A percentile compares a stretch with the other conserved stretches of the same genome.
Conservation (phyloP, 2,113 vertebrate species). For the Clupea harengus region DNA sequence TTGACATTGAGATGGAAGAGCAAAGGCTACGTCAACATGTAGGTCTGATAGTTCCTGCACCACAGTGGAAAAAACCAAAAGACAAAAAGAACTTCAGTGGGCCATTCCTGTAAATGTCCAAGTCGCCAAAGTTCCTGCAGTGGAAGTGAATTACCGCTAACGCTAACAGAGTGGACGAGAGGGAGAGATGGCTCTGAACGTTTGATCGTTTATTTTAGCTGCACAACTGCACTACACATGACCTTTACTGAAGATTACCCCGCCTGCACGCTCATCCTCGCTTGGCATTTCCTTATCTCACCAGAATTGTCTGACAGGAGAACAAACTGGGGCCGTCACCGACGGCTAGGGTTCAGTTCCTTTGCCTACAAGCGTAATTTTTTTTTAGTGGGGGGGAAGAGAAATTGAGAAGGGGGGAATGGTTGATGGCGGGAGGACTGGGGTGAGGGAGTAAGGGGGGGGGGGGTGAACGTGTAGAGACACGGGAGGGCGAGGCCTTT, state of each 20-base stretch:
- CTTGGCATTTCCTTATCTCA: slow-evolving; percentile 3
- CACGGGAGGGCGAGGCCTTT: neutral
- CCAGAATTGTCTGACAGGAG: neutral
- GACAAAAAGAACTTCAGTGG: no score
- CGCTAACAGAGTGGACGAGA: neutral
- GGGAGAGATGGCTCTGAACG: neutral
- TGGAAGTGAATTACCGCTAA: neutral
- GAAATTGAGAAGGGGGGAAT: neutral
- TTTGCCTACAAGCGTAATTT: neutral
- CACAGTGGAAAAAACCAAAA: no score
- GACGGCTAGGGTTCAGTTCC: neutral
- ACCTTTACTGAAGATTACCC: neutral
- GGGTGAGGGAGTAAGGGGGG: neutral
- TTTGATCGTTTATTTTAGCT: slow-evolving; percentile 13
- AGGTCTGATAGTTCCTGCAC: no score
- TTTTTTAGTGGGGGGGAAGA: neutral
- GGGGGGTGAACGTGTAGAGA: neutral
- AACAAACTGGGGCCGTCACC: neutral
- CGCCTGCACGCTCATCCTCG: neutral
- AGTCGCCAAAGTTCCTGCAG: no score
- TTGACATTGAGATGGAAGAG: no score
- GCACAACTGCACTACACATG: neutral
- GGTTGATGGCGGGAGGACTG: neutral
- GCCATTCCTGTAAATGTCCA: no score
- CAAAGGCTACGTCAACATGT: no score